Base-by-base conservation (phyloP, 2,113 vertebrate species). In the Sminthopsis crassicaudata region DNA sequence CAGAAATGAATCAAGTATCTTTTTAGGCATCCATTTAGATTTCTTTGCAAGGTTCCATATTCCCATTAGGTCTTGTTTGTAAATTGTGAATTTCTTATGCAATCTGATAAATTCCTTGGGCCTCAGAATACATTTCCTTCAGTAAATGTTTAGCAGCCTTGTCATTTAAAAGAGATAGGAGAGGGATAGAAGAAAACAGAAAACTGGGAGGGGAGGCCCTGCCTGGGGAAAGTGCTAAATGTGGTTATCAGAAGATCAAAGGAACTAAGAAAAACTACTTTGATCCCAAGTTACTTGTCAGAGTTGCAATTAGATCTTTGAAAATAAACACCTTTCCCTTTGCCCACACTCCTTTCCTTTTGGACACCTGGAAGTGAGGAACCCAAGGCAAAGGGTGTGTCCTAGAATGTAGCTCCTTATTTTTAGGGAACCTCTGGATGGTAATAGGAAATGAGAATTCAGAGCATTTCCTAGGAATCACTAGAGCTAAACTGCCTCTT, bases 231-330 rank as follows among this genome's bases (percentile, higher is more conserved):
- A 60, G 94, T 96, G 97, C 95, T 98, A 96, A 97, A 94, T 90
- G 96, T 92, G 84, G 94, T 97, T 97, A 97, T 97, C 97, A 94
- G 52, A 96, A 97, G 97, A 98, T 98, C 97, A 98, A 98, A 98
- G 97, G 91, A 92, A 90, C 93, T 5, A 93, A 92, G 94, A 93
- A 93, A 97, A 92, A 93, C 90, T 93, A 95, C 96, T 98, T 97
- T 97, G 97, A 97, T 98, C 97, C 52, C 46, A 11, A 94, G 96
- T 91, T 8, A 84, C 95, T 97, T 97, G 96, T 97, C 97, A 97
- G 91, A 93, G 89, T 50, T 95, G 97, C 96, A 96, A 60, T 97
- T 97, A 97, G 96, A 92, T 92, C 94, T 96, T 76, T 42, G 90
- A 94, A 96, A 89, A 11, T 4, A 53, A 90, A 89, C 91, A 54